phyloP scores from a whole-genome alignment of 2,113 vertebrate genomes.

The Pycnonotus jocosus region DNA sequence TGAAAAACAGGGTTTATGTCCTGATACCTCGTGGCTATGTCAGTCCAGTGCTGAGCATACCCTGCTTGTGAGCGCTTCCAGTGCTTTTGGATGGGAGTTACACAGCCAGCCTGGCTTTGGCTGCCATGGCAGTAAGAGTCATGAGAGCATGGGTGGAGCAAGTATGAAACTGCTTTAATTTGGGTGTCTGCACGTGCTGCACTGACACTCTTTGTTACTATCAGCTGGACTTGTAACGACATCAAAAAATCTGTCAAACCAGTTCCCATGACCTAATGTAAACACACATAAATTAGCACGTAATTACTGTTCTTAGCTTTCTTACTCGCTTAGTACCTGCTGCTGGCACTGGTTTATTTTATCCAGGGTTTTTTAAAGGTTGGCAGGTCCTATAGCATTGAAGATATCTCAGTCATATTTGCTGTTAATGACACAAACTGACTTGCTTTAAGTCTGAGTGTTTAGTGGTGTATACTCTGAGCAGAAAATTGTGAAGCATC shows the following conservation, averaged over 20 bases:
- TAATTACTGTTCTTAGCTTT: not conserved
- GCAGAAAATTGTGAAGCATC: not conserved
- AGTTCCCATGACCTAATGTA: not conserved
- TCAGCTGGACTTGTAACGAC: not conserved
- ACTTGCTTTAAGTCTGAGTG: not conserved
- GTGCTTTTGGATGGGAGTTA: rapidly evolving
- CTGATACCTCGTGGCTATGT: not conserved
- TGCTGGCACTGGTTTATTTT: not conserved
- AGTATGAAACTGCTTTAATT: not conserved
- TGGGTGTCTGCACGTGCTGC: not conserved
- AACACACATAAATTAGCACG: not conserved
- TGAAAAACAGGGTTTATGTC: not conserved
- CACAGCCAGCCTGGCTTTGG: not conserved
- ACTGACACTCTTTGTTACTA: not conserved
- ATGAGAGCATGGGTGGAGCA: not conserved
- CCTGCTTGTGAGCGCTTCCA: not conserved
- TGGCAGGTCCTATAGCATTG: not conserved
- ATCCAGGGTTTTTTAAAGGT: not conserved
- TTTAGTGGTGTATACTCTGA: not conserved
- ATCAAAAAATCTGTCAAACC: not conserved
- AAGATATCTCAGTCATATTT: not conserved
- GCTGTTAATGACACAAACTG: not conserved
- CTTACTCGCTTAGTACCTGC: not conserved
- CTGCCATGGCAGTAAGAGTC: not conserved
- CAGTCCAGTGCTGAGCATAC: not conserved